Evolutionary conservation across 2,113 vertebrate species (phyloP), one percentile per base, ranked within the genome.

Genomic region (Prinia subflava): DNA sequence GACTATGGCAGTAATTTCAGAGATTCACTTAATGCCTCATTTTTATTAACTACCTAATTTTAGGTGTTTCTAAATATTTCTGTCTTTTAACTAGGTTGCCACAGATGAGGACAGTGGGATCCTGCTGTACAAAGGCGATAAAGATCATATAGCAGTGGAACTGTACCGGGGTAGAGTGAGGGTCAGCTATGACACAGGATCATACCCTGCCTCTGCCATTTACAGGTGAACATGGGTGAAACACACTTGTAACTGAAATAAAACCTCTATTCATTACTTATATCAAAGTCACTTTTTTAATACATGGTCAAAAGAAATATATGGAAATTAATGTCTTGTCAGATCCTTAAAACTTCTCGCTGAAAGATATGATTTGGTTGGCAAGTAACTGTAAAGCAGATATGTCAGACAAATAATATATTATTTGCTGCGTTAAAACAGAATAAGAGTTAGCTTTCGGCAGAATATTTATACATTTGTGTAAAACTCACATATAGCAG

Each of bases 101-200:
- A 99, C 99, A 31, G 99, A 99, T 83, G 99, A 99, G 96, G 99
- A 99, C 97, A 99, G 98, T 27, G 99, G 99, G 2, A 98, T 99
- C 87, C 97, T 99, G 92, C 97, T 99, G 86, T 99, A 99, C 82
- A 99, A 99, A 97, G 99, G 99, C 1, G 99, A 99, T 96, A 98
- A 97, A 50, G 99, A 99, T 91, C 99, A 99, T 44, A 99, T 99
- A 7, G 99, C 99, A 1, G 98, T 99, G 79, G 99, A 99, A 91
- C 97, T 99, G 25, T 99, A 99, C 95, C 98, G 99, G 52, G 99
- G 99, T 24, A 98, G 99, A 52, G 98, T 99, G 60, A 98, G 99
- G 42, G 99, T 99, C 96, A 99, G 99, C 97, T 99, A 99, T 19
- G 99, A 99, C 94, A 99, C 99, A 7, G 99, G 99, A 84, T 98